Base-by-base conservation (phyloP, 2,888 invertebrate genomes). In the Dorcus hopei region DNA sequence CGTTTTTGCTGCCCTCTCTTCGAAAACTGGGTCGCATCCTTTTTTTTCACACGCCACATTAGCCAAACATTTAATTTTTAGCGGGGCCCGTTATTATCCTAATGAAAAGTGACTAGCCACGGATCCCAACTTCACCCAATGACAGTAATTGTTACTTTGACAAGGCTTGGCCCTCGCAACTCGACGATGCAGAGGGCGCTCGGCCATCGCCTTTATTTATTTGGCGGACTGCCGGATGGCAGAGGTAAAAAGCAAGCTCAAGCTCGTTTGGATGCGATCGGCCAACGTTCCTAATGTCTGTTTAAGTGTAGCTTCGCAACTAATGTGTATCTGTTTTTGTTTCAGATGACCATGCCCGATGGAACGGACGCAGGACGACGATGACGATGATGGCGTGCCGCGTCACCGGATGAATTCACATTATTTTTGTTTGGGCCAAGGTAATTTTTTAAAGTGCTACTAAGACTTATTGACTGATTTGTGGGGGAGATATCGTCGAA, bases 31-130 rank as follows among this genome's bases (percentile, higher is more conserved):
- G 26, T 33, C 26, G 26, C 7, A 33, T 33, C 26, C 26, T 33
- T 6, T 33, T 19, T 33, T 33, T 33, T 33, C 26, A 33, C 26
- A 33, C 26, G 26, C 26, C 26, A 33, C 26, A 33, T 33, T 33
- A 33, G 26, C 16, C 6, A n/a, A 47, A 42, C 50, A 26, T 58
- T 54, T 54, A 53, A 58, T 58, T 58, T 58, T 58, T 58, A 41
- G 47, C 55, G 19, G 63, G 59, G 61, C 62, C 61, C 57, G 59
- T 75, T 69, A 76, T 76, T 75, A 75, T 55, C 54, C 62, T 72
- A 76, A 76, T 75, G 72, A 75, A 74, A 75, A 74, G 73, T 70
- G 69, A 70, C 68, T 68, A 56, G 68, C 68, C 72, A 72, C 70
- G 71, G 70, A 70, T 70, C 67, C 66, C 61, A 66, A 62, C 64